These are phyloP conservation scores for Lacerta agilis DNA, from an alignment of 2,797 vertebrate species.

Conservation along the genomic window DNA sequence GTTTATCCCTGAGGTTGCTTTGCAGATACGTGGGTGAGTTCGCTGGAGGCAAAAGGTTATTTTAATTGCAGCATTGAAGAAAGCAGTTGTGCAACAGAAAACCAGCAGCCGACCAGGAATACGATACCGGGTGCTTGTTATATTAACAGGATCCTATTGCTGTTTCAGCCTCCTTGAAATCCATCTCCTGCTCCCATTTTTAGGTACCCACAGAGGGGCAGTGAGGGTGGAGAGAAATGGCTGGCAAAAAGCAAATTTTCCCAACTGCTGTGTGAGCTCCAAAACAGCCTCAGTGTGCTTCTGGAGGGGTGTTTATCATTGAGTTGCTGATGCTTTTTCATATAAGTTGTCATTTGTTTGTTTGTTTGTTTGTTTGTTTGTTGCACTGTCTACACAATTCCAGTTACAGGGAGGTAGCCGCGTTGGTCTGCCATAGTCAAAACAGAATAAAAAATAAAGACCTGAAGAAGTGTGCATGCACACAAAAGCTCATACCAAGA, in stretches of 20 bases:
- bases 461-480: too few relatives aligned
- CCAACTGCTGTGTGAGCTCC: background rate
- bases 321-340: too few relatives aligned
- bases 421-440: too few relatives aligned
- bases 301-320: too few relatives aligned
- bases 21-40: background rate
- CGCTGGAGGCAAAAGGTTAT: background rate
- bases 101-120: background rate
- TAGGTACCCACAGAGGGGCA: background rate
- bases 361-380: too few relatives aligned
- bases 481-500: too few relatives aligned
- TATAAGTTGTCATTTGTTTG: too few relatives aligned
- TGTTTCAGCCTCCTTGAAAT: background rate
- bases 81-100: background rate
- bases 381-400: too few relatives aligned
- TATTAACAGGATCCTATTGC: background rate
- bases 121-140: too few relatives aligned
- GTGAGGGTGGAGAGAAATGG: background rate
- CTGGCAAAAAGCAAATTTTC: background rate
- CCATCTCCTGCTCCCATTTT: background rate
- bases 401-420: too few relatives aligned
- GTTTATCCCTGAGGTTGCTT: background rate
- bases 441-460: too few relatives aligned
- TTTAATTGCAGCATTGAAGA: background rate
- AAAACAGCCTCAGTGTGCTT: background rate